Conservation (phyloP, 92 coral and sea anemone species). For the Chrysogorgia sp. region DNA sequence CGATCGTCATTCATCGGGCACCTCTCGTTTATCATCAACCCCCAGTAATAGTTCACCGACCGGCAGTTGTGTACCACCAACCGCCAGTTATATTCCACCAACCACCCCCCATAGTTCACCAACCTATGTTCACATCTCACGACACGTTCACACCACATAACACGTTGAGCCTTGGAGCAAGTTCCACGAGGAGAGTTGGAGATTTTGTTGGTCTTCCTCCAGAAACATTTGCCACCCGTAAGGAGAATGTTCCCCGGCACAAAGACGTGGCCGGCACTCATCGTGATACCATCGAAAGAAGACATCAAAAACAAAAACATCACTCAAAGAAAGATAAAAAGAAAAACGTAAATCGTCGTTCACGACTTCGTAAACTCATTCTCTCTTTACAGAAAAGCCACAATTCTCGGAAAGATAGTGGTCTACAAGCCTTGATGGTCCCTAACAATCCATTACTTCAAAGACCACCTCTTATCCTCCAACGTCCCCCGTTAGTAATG, state of each 20-base stretch:
- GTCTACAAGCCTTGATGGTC: not conserved
- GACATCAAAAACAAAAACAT: not conserved
- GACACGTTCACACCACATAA: slow-evolving; percentile 70
- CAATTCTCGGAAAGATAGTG: not conserved
- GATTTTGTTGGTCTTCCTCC: slow-evolving; percentile 34
- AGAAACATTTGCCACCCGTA: slow-evolving; percentile 12
- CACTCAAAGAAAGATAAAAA: slow-evolving; percentile 6
- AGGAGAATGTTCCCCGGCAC: slow-evolving; percentile 17
- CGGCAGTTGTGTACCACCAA: slow-evolving; percentile 97
- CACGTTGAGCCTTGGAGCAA: slow-evolving; percentile 13
- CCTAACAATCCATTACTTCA: slow-evolving; percentile 15
- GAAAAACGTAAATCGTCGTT: slow-evolving; percentile 6
- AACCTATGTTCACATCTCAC: slow-evolving; percentile 84
- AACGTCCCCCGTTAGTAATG: slow-evolving; percentile 80
- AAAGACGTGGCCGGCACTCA: not conserved
- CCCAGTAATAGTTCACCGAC: slow-evolving; percentile 96
- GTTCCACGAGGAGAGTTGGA: slow-evolving; percentile 7
- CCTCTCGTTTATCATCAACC: slow-evolving; percentile 94
- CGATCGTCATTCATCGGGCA: slow-evolving; percentile 96
- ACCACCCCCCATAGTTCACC: slow-evolving; percentile 96
- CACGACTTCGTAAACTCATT: slow-evolving; percentile 21
- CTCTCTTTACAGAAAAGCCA: slow-evolving; percentile 21
- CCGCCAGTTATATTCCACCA: slow-evolving; percentile 94
- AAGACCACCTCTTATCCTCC: slow-evolving; percentile 85
- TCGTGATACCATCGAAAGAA: not conserved